Evolutionary conservation across 2,113 vertebrate species (phyloP).

Genomic region (Mesoclemmys tuberculata): DNA sequence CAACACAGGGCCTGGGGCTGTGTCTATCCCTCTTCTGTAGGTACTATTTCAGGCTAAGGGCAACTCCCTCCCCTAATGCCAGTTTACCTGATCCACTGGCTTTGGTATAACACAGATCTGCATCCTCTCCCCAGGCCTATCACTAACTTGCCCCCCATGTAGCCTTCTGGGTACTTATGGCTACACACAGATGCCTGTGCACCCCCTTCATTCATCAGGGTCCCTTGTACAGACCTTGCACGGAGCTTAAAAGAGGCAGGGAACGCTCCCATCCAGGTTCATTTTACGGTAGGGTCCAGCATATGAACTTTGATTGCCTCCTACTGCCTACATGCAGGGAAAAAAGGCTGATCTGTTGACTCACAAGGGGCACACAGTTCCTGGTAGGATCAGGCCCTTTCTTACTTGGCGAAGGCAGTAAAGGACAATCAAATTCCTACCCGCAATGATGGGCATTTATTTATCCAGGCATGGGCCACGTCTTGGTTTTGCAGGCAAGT

Average conservation of each 20-base stretch:
- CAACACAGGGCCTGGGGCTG: not conserved
- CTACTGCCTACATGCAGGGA: not conserved
- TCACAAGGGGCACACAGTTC: not conserved
- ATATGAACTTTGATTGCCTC: not conserved
- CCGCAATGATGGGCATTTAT: not conserved
- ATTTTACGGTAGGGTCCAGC: not conserved
- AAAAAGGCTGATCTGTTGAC: not conserved
- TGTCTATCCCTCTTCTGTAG: not conserved
- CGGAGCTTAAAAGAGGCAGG: not conserved
- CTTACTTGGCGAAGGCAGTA: not conserved
- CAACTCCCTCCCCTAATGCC: not conserved
- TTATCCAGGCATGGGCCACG: not conserved
- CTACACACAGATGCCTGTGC: not conserved
- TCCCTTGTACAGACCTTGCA: not conserved
- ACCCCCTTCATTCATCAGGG: not conserved
- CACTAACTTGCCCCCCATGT: not conserved
- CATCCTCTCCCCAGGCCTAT: not conserved
- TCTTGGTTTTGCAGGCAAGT: not conserved
- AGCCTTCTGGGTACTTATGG: not conserved
- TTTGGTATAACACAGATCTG: not conserved
- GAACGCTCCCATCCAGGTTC: not conserved
- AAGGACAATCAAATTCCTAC: not conserved
- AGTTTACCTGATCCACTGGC: not conserved
- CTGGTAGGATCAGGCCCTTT: not conserved
- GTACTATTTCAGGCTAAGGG: accelerated